Evolutionary conservation across 2,888 invertebrate genomes (phyloP).

Genomic region (Microctonus hyperodae): DNA sequence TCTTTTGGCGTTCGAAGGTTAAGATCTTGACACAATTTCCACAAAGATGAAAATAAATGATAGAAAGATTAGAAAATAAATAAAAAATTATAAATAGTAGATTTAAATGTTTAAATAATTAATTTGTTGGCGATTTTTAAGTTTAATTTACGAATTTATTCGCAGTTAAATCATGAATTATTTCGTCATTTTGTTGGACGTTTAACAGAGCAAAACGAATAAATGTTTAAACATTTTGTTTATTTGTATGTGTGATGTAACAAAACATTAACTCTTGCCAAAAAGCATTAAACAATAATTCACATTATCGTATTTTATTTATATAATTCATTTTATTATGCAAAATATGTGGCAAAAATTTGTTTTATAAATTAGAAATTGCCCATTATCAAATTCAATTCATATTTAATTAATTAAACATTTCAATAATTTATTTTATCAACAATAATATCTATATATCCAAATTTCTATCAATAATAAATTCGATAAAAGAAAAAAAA

Average conservation of each 20-base stretch:
- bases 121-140: slow-evolving; percentile 10
- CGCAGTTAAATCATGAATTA: background rate
- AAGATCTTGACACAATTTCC: background rate
- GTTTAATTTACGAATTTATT: slow-evolving; percentile 1
- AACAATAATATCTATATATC: too few species aligned
- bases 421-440: too few species aligned
- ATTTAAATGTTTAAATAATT: background rate
- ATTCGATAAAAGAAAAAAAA: too few species aligned
- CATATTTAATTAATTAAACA: too few species aligned
- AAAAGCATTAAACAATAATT: slow-evolving; percentile 41
- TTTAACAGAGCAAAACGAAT: background rate
- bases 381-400: too few species aligned
- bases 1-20: background rate
- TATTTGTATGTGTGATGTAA: slow-evolving; percentile 49
- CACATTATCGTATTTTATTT: slow-evolving; percentile 39
- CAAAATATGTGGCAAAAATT: slow-evolving; percentile 1
- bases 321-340: slow-evolving; percentile 51
- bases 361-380: too few species aligned
- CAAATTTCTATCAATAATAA: too few species aligned
- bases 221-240: background rate
- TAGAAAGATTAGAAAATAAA: background rate
- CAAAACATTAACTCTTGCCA: slow-evolving; percentile 45
- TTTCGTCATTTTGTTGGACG: slow-evolving; percentile 11
- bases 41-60: background rate
- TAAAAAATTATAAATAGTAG: background rate